A percentile compares a stretch with the other conserved stretches of the same genome.
These are phyloP conservation scores for Thera obeliscata DNA, from an alignment of 2,888 invertebrate species.

Conservation along the genomic window DNA sequence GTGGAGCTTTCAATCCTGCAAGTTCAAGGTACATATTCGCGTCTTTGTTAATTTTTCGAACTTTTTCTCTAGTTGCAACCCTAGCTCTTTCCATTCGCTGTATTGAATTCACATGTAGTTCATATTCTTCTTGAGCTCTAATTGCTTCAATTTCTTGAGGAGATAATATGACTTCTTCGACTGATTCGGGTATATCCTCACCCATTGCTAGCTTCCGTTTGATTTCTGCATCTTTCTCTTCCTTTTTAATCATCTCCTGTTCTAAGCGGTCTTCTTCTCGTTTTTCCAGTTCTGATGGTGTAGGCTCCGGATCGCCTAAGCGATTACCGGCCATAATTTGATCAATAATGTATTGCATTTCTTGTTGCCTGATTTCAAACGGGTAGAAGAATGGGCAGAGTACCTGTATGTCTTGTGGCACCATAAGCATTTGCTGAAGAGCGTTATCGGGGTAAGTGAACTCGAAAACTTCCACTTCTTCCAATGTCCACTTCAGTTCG, in stretches of 20 bases:
- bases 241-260: slow-evolving; percentile 56
- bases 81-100: slow-evolving; percentile 76
- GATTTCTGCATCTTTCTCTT: slow-evolving; percentile 63
- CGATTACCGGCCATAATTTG: slow-evolving; percentile 73
- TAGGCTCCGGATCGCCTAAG: slow-evolving; percentile 67
- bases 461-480: slow-evolving; percentile 84
- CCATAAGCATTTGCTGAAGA: slow-evolving; percentile 87
- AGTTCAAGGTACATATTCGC: slow-evolving; percentile 67
- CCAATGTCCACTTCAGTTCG: slow-evolving; percentile 84
- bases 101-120: slow-evolving; percentile 60
- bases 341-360: slow-evolving; percentile 77
- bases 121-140: slow-evolving; percentile 58
- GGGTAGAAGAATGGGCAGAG: slow-evolving; percentile 86
- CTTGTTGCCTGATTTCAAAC: slow-evolving; percentile 78
- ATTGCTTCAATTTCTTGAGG: slow-evolving; percentile 62
- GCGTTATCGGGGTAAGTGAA: slow-evolving; percentile 90
- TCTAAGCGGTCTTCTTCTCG: slow-evolving; percentile 60
- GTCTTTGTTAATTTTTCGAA: slow-evolving; percentile 64
- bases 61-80: slow-evolving; percentile 46
- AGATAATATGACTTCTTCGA: slow-evolving; percentile 50
- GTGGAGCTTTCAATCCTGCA: slow-evolving; percentile 67
- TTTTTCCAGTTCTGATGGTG: slow-evolving; percentile 64
- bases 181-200: slow-evolving; percentile 55
- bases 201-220: slow-evolving; percentile 61
- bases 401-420: slow-evolving; percentile 87